phyloP scores from a whole-genome alignment of 1,140 invertebrate genomes.

The Myzus persicae region DNA sequence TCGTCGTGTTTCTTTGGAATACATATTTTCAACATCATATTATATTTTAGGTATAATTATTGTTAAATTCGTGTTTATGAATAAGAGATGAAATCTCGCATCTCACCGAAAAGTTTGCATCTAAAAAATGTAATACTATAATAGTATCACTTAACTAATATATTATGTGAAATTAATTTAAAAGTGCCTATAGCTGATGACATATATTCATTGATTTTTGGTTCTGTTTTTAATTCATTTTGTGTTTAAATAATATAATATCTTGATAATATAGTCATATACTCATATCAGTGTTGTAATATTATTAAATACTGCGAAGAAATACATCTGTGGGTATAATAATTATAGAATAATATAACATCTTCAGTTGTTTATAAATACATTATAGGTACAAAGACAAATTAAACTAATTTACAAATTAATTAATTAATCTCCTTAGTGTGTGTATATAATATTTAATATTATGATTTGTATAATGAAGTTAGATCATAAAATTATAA shows the following conservation, averaged over 20 bases:
- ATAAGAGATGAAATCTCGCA: too few relatives aligned
- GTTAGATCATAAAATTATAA: background rate
- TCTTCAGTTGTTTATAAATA: background rate
- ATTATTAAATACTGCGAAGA: background rate
- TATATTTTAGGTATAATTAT: background rate
- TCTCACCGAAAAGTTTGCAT: too few relatives aligned
- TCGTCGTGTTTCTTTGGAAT: background rate
- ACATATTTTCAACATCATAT: background rate
- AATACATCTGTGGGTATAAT: background rate
- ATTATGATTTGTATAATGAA: background rate
- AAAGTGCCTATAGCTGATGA: background rate
- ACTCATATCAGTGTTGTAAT: background rate
- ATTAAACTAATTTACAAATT: background rate
- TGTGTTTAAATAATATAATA: background rate
- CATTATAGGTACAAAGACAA: background rate
- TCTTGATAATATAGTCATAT: background rate
- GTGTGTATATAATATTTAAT: background rate
- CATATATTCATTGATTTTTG: background rate
- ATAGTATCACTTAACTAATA: background rate
- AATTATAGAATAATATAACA: background rate
- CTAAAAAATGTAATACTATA: too few relatives aligned
- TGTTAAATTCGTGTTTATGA: background rate
- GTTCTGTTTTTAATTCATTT: background rate
- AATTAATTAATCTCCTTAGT: background rate
- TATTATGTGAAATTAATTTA: background rate